A percentile compares a stretch with the other conserved stretches of the same genome.
These are phyloP conservation scores for Drosophila multiciliata DNA, from an alignment of 2,888 invertebrate genomes.

Conservation along the genomic window DNA sequence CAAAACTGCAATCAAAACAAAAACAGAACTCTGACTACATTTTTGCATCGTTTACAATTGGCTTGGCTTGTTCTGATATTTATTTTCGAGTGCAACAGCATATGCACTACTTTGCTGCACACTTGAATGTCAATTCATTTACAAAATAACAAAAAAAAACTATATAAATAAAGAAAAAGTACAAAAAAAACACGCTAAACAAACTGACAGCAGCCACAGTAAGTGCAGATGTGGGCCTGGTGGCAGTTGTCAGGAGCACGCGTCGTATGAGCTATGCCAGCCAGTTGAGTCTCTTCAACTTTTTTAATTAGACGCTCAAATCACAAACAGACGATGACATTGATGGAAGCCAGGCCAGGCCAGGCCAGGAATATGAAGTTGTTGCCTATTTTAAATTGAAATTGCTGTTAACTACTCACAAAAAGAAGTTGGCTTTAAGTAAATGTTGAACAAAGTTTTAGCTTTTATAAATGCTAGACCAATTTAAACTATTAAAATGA, in stretches of 20 bases:
- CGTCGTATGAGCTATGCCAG: constrained; percentile 67
- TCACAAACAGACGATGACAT: constrained; percentile 59
- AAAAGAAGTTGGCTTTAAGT: neutral
- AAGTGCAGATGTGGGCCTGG: constrained; percentile 4
- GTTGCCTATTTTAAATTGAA: neutral
- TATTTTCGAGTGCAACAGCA: constrained; percentile 17
- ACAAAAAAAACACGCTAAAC: constrained; percentile 7
- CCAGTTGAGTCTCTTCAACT: constrained; percentile 57
- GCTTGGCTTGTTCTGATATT: constrained; percentile 17
- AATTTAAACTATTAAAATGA: neutral
- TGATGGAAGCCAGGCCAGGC: constrained; percentile 32
- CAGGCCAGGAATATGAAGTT: neutral
- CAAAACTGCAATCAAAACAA: constrained; percentile 73
- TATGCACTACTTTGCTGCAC: constrained; percentile 51
- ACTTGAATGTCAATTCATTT: constrained; percentile 73
- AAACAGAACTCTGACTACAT: constrained; percentile 49
- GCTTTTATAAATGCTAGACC: neutral
- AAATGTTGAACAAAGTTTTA: neutral
- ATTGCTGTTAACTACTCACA: neutral
- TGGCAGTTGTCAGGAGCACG: constrained; percentile 39
- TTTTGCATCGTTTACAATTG: constrained; percentile 25
- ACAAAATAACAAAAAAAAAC: constrained; percentile 15
- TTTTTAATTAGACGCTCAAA: constrained; percentile 67
- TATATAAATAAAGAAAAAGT: neutral
- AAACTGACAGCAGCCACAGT: constrained; percentile 33